These are phyloP conservation scores for Cinclus cinclus DNA, from an alignment of 2,113 vertebrate genomes.

Conservation along the genomic window DNA sequence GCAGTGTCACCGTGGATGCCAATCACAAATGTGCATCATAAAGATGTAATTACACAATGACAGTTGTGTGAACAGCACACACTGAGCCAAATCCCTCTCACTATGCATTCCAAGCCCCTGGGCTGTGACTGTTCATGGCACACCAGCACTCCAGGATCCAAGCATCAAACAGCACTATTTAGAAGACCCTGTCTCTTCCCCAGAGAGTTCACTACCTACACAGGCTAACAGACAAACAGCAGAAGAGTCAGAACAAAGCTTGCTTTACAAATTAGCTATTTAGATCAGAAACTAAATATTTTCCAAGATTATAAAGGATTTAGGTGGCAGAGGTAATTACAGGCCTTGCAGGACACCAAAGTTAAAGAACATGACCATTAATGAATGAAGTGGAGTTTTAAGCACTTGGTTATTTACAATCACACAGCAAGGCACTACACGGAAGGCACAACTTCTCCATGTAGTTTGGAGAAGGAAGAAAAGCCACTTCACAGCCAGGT, in stretches of 20 bases:
- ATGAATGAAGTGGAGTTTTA: not conserved
- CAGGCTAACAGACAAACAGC: not conserved
- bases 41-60: constrained; percentile 8
- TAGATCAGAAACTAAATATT: not conserved
- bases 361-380: not conserved
- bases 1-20: constrained; percentile 17
- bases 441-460: not conserved
- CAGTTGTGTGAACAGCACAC: not conserved
- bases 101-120: not conserved
- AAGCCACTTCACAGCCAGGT: constrained; percentile 3
- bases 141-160: not conserved
- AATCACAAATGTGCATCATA: not conserved
- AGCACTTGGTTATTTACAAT: not conserved
- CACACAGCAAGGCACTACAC: not conserved
- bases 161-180: not conserved
- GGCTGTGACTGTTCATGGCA: not conserved
- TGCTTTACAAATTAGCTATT: not conserved
- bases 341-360: not conserved
- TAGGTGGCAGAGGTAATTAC: not conserved
- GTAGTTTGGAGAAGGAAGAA: not conserved
- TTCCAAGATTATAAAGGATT: not conserved
- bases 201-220: not conserved
- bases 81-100: not conserved
- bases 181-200: not conserved
- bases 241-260: not conserved